Conservation (phyloP, 2,113 vertebrate species). For the Sakesphorus luctuosus region DNA sequence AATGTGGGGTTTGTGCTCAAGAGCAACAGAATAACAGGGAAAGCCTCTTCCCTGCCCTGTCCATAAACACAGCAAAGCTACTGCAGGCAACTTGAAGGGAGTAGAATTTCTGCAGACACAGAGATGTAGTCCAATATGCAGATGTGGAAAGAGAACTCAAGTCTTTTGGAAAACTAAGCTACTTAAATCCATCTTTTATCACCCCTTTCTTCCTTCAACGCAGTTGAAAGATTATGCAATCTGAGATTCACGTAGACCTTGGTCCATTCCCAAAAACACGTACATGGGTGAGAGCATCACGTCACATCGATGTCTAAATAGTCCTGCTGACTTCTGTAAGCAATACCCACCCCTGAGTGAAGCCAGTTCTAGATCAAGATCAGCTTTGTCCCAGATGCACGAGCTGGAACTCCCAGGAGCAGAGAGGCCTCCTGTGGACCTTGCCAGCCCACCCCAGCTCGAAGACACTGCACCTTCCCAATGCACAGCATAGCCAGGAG, state of each 20-base stretch:
- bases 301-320: neutral
- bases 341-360: neutral
- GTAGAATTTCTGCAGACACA: neutral
- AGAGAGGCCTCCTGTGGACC: neutral
- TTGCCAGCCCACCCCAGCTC: neutral
- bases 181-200: neutral
- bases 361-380: neutral
- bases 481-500: neutral
- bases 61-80: neutral
- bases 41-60: neutral
- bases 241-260: neutral
- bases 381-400: neutral
- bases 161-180: neutral
- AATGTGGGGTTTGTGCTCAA: neutral
- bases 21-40: neutral
- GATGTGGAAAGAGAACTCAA: neutral
- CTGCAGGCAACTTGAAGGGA: neutral
- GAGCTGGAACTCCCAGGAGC: neutral
- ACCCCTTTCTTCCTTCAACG: neutral
- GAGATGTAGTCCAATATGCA: neutral
- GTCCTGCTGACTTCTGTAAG: neutral
- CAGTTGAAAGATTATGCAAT: neutral
- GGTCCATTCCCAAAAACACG: neutral
- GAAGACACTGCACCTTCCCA: neutral
- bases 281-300: accelerated